Conservation (phyloP, 1,140 invertebrate species). For the Arion vulgaris region DNA sequence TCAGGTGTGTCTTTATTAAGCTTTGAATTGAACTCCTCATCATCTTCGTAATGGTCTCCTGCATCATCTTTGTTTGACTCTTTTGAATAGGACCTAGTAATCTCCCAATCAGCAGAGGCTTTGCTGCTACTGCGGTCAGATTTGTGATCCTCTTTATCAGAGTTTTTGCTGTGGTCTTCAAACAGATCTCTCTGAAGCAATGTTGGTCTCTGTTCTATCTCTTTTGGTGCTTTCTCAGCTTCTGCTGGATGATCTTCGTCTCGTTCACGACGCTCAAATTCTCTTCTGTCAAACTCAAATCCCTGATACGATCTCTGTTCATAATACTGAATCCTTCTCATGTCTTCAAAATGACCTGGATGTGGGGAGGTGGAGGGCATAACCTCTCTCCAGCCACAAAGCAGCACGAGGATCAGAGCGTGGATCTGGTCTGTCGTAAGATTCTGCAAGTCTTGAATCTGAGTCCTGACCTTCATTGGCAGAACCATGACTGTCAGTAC, state of each 20-base stretch:
- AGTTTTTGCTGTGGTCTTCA: conserved; percentile 48
- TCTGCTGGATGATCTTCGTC: conserved; percentile 49
- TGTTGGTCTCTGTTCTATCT: conserved; percentile 41
- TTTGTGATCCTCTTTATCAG: conserved; percentile 72
- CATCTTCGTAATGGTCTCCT: conserved; percentile 26
- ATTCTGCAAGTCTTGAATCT: conserved; percentile 60
- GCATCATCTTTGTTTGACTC: conserved; percentile 33
- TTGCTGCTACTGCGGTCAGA: conserved; percentile 45
- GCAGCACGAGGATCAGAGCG: conserved; percentile 45
- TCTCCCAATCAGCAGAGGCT: conserved; percentile 38
- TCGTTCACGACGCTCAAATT: conserved; percentile 40
- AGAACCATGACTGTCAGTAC: conserved; percentile 72
- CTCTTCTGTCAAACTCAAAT: conserved; percentile 63
- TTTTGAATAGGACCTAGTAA: conserved; percentile 26
- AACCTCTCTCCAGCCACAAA: conserved; percentile 53
- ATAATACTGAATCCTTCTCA: conserved; percentile 55
- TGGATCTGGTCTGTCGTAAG: conserved; percentile 55
- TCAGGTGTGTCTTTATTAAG: conserved; percentile 20
- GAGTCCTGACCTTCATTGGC: conserved; percentile 69
- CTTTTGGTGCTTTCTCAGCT: conserved; percentile 44
- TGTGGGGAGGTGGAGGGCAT: conserved; percentile 46
- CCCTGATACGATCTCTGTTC: conserved; percentile 63
- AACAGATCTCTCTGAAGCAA: conserved; percentile 39
- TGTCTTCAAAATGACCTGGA: conserved; percentile 58
- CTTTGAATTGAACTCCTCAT: conserved; percentile 21